Base-by-base conservation (phyloP, 2,797 vertebrate genomes). In the Euthynnus affinis region DNA sequence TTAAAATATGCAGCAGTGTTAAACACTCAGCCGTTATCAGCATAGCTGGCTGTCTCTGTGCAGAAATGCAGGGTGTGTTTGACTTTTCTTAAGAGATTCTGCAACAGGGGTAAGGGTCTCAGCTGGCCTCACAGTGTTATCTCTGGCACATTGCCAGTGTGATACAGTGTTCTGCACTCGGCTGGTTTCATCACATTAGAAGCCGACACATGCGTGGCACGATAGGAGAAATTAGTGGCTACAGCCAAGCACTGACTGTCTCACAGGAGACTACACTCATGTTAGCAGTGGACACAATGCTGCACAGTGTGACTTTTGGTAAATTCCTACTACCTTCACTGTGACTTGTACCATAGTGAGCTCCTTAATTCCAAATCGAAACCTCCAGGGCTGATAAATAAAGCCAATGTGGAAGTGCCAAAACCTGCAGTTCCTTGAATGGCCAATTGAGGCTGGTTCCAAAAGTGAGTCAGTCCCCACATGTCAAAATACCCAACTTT, bases 151-250 rank as follows among this genome's bases (percentile, higher is more conserved):
- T 85, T 85, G 91, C 88, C 91, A 92, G 78, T n/a, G 73, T 87
- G 88, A 91, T 82, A 82, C 91, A 86, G 81, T 56, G 82, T 57
- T 88, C 81, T 81, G 85, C 90, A 92, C 88, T 92, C 18, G 70
- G 82, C 87, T 85, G 86, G 81, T 90, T 91, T 88, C 88, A 90
- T 92, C 89, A 85, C 89, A 88, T 92, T 91, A 89, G 80, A 84
- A 60, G 82, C 88, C 25, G 80, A 87, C 86, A 89, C 87, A 84
- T 81, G 83, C 34, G 68, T 76, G 80, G 71, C 65, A 80, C 75
- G 76, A 85, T 88, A 82, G 84, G 64, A 74, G 83, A 87, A 93
- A 92, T 91, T 89, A 91, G 88, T 55, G 61, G 86, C 69, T 86
- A 74, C 56, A 83, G 76, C 77, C 76, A 72, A 57, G 56, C 78